Evolutionary conservation across 2,888 invertebrate genomes (phyloP), one percentile per base, ranked within the genome.

Genomic region (Copidosoma aretas): DNA sequence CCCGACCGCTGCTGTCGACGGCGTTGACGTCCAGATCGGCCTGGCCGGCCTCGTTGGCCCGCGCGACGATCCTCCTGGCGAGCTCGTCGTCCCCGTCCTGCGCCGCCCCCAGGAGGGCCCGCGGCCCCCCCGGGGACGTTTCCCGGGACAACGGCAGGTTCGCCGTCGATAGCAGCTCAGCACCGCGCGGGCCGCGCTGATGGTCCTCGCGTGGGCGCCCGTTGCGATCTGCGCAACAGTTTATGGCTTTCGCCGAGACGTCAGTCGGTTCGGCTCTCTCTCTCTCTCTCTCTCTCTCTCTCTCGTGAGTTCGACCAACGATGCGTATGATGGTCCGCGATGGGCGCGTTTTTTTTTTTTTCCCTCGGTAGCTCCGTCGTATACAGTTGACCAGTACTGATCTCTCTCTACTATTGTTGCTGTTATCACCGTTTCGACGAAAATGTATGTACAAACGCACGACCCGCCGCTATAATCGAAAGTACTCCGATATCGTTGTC

Each of bases 1-100:
- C 89, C 84, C 88, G 84, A 77, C 89, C 89, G 76, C 87, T 88
- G 74, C 82, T 81, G 77, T 89, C 89, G 4, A 84, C 81, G 24
- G 86, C 85, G 78, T 89, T 88, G 73, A 88, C 79, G 72, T 87
- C 87, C 60, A 83, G 80, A 62, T 85, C 84, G 0, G 84, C 84
- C 1, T 78, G 64, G 24, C 78, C 80, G 19, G 77, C 75, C 66
- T 84, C 79, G 52, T 82, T 78, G 25, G 84, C 71, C 84, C 82
- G 78, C 24, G 84, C 71, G 54, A 87, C 80, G 52, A 86, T 80
- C 60, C 85, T 85, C 71, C 81, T 81, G 53, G 87, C 78, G 25
- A 80, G 75, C 24, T 80, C 78, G 70, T 88, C 87, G 74, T 88
- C 87, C 41, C 84, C 86, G 77, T 87, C 87, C 68, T 86, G 84